Evolutionary conservation across 1,140 invertebrate genomes (phyloP), one percentile per base, ranked within the genome.

Genomic region (Alviniconcha marisindica): DNA sequence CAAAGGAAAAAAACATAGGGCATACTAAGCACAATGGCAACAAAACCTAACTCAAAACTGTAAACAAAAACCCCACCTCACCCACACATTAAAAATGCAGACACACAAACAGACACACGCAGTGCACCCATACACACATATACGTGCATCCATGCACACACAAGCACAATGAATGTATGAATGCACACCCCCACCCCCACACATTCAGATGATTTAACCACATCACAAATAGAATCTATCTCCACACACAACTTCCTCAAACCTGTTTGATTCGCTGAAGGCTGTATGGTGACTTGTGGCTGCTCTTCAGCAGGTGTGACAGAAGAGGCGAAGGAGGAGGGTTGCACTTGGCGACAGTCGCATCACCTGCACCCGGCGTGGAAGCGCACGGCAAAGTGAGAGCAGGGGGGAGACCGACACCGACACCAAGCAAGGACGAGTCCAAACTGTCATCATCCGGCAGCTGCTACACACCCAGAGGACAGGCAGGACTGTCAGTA

Each of bases 241-340:
- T n/a, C n/a, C 66, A 66, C 66, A 36, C 31, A 71, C 31, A 71
- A n/a, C n/a, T n/a, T n/a, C n/a, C n/a, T n/a, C n/a, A n/a, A n/a
- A 91, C 90, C 60, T 77, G 80, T 88, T 91, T 91, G 28, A 91
- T 51, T 60, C 87, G 84, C 73, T 90, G 89, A 51, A 91, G 83
- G 33, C 79, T 79, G 38, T 88, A 87, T 36, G 88, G 83, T 14
- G 87, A 86, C 66, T 85, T 85, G 24, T 87, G 84, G 54, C 88
- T 86, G n/a, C 95, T 96, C 90, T 97, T 96, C 0, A 97, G 93
- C 21, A 97, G 93, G 84, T 96, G 97, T 7, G 96, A 97, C 40
- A 97, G 92, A n/a, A 97, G 91, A 0, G 96, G 96, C 0, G 96
- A 97, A 51, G 94, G 85, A 12, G 91, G 87, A 36, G 89, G 85